Conservation (phyloP, 2,888 invertebrate genomes). For the Crioceris asparagi region DNA sequence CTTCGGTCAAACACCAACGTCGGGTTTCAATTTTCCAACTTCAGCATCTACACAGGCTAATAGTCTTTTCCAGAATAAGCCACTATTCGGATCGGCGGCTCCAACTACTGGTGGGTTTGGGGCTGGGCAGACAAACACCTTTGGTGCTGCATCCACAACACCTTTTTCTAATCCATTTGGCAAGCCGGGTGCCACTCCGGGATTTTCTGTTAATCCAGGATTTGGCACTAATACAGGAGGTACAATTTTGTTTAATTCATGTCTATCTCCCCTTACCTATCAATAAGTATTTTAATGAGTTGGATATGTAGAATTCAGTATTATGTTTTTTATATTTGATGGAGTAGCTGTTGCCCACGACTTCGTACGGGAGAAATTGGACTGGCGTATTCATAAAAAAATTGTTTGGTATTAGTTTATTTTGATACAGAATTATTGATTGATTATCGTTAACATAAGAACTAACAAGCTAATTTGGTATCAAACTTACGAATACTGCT, state of each 20-base stretch:
- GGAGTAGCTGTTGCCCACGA: too few species aligned
- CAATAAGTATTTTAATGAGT: too few species aligned
- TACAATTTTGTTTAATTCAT: constrained; percentile 1
- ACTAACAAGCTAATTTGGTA: too few species aligned
- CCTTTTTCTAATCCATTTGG: constrained; percentile 26
- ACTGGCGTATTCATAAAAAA: too few species aligned
- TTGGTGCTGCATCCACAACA: constrained; percentile 15
- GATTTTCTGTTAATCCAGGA: constrained; percentile 18
- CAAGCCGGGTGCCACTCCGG: constrained; percentile 32
- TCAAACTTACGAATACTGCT: too few species aligned
- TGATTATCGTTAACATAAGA: too few species aligned
- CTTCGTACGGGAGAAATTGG: too few species aligned
- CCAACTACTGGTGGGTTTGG: constrained; percentile 18
- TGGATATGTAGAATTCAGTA: too few species aligned
- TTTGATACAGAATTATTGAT: too few species aligned
- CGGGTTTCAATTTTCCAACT: constrained; percentile 31
- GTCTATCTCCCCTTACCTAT: too few species aligned
- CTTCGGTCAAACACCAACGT: constrained; percentile 28
- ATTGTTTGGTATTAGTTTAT: too few species aligned
- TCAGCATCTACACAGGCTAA: constrained; percentile 23
- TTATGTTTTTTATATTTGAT: too few species aligned
- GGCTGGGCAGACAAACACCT: constrained; percentile 17
- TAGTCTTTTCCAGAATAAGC: constrained; percentile 27
- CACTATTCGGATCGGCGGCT: constrained; percentile 25
- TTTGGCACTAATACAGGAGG: constrained; percentile 20